These are phyloP conservation scores for Halichondria panicea DNA, from an alignment of 37 sponge, comb jelly and placozoan genomes.

Conservation along the genomic window DNA sequence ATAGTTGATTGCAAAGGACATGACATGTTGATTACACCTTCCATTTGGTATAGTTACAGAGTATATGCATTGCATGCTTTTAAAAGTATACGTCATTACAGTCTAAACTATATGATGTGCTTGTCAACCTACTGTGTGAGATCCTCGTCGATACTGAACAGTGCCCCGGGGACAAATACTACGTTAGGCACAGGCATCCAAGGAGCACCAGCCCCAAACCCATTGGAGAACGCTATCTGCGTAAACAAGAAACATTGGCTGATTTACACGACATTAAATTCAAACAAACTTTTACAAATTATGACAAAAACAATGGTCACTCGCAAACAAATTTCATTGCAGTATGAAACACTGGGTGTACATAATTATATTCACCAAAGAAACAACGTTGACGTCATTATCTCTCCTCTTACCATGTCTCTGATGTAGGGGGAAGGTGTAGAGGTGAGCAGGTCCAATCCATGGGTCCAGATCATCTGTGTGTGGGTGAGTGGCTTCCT, in stretches of 20 bases:
- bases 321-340: background rate
- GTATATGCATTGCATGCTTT: too few species aligned
- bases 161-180: constrained; percentile 35
- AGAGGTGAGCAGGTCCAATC: constrained; percentile 19
- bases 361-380: too few species aligned
- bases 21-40: too few species aligned
- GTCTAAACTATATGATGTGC: too few species aligned
- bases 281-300: background rate
- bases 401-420: background rate
- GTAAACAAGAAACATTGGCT: too few species aligned
- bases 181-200: constrained; percentile 11
- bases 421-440: background rate
- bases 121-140: constrained; percentile 33
- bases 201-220: constrained; percentile 23
- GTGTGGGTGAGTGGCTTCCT: constrained; percentile 27
- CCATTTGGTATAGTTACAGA: too few species aligned
- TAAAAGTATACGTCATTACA: too few species aligned
- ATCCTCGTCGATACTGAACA: constrained; percentile 31
- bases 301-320: background rate
- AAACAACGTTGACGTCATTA: too few species aligned
- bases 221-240: constrained; percentile 58
- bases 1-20: too few species aligned
- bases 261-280: too few species aligned
- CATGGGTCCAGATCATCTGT: constrained; percentile 47
- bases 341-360: background rate